These are phyloP conservation scores for Thymelicus lineola DNA, from an alignment of 2,888 invertebrate species.

Conservation along the genomic window DNA sequence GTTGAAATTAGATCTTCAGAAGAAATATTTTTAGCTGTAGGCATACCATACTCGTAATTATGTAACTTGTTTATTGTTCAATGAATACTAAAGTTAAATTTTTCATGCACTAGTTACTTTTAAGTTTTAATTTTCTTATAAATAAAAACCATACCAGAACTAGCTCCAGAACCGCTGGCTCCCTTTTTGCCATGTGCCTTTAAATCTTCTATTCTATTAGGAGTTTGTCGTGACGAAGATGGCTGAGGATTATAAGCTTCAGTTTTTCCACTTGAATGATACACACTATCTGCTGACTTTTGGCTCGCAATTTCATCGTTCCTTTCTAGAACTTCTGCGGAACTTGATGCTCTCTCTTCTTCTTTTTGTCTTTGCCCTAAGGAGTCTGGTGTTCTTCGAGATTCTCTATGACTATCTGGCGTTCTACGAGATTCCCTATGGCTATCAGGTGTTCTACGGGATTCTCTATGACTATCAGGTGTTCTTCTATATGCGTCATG, in stretches of 20 bases:
- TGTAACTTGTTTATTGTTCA: background rate
- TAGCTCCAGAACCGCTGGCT: slow-evolving; percentile 85
- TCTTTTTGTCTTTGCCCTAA: slow-evolving; percentile 68
- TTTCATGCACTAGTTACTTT: background rate
- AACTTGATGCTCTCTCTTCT: slow-evolving; percentile 65
- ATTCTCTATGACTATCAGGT: slow-evolving; percentile 63
- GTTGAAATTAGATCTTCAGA: too few species aligned
- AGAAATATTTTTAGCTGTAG: slow-evolving; percentile 41
- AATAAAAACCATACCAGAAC: slow-evolving; percentile 74
- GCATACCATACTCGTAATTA: background rate
- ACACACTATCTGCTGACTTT: slow-evolving; percentile 84
- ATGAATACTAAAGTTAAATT: background rate
- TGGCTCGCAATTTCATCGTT: slow-evolving; percentile 78
- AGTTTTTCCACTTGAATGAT: slow-evolving; percentile 80
- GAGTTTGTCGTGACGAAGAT: slow-evolving; percentile 78
- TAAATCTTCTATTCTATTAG: slow-evolving; percentile 78
- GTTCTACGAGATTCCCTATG: slow-evolving; percentile 62
- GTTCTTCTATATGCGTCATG: slow-evolving; percentile 73
- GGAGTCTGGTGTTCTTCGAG: slow-evolving; percentile 69
- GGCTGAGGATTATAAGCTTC: slow-evolving; percentile 75
- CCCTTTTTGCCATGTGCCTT: slow-evolving; percentile 77
- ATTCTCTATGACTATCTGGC: slow-evolving; percentile 64
- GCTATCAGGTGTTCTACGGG: slow-evolving; percentile 67
- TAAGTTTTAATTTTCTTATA: background rate
- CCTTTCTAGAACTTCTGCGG: slow-evolving; percentile 57